phyloP scores from a whole-genome alignment of 1,140 invertebrate species.

The Monomorium pharaonis region DNA sequence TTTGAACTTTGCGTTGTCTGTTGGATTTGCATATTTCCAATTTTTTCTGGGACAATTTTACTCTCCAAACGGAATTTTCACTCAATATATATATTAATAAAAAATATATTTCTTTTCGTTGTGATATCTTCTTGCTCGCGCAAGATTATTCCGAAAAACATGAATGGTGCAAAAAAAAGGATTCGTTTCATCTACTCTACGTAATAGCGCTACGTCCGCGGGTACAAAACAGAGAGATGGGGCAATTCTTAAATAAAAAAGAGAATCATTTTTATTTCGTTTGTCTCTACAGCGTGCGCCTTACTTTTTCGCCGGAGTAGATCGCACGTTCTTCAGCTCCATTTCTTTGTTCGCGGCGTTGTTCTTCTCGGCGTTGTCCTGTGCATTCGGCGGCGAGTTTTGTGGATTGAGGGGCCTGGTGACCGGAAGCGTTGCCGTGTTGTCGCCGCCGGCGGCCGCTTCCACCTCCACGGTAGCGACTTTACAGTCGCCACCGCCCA shows the following conservation, averaged over 20 bases:
- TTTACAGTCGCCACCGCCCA: constrained; percentile 91
- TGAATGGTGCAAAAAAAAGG: neutral
- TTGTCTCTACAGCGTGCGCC: constrained; percentile 56
- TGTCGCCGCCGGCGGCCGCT: constrained; percentile 88
- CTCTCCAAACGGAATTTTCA: neutral
- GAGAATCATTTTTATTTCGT: neutral
- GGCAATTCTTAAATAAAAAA: constrained; percentile 2
- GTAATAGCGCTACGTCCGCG: neutral
- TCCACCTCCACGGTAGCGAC: constrained; percentile 94
- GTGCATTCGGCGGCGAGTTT: constrained; percentile 85
- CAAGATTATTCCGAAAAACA: neutral
- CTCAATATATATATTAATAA: neutral
- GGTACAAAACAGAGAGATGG: neutral
- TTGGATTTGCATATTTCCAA: neutral
- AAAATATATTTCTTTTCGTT: too few relatives aligned
- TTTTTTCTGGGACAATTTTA: neutral
- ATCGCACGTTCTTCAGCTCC: constrained; percentile 93
- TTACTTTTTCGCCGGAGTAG: constrained; percentile 93
- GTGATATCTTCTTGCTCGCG: neutral
- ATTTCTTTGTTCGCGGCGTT: constrained; percentile 94
- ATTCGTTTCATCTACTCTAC: neutral
- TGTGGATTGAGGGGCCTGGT: constrained; percentile 88
- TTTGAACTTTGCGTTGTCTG: too few relatives aligned
- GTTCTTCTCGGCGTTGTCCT: constrained; percentile 91
- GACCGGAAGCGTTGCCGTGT: constrained; percentile 94